Base-by-base conservation (phyloP, 2,888 invertebrate species). In the Conus canariensis region DNA sequence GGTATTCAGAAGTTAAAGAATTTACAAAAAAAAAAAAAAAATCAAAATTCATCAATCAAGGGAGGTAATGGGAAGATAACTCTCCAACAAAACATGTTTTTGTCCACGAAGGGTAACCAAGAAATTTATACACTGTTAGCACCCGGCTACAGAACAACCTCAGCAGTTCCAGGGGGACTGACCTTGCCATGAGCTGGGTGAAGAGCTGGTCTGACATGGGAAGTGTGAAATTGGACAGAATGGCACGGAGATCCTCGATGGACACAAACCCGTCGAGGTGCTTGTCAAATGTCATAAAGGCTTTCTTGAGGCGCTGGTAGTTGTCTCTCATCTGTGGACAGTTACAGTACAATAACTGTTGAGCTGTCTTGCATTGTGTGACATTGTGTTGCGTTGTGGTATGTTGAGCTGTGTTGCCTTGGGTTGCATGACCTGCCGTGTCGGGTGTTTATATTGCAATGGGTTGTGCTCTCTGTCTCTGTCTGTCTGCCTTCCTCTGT, bases 141-240 rank as follows among this genome's bases (percentile, higher is more conserved):
- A 45, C 45, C 45, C 45, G 45, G 45, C 45, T 45, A 45, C 45
- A 45, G 3, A 45, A 45, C 45, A 45, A 45, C 45, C 45, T 45
- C 45, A 45, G 45, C 45, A 45, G 45, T 45, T 45, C 45, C 45
- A 30, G 45, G 45, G 45, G 45, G 45, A 86, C 93, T 86, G 91
- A 96, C 96, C 95, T 96, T 83, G 95, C 95, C 96, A 96, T 96
- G 56, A 96, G 94, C 88, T 95, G 94, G 6, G 89, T 80, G 91
- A 96, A 96, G 58, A 95, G 93, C 90, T 95, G 95, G 90, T 95
- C 95, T 6, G 95, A 95, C 95, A 96, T 95, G 12, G 96, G 96
- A 5, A 96, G 90, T 8, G 95, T 95, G 90, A 96, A 96, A 91
- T 95, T 94, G 91, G 93, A 93, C 22, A 96, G 93, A 22, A 96